Percentiles rank a stretch among this genome's conserved stretches.
These are phyloP conservation scores for Cebidichthys violaceus DNA, from an alignment of 2,113 vertebrate genomes.

Conservation along the genomic window DNA sequence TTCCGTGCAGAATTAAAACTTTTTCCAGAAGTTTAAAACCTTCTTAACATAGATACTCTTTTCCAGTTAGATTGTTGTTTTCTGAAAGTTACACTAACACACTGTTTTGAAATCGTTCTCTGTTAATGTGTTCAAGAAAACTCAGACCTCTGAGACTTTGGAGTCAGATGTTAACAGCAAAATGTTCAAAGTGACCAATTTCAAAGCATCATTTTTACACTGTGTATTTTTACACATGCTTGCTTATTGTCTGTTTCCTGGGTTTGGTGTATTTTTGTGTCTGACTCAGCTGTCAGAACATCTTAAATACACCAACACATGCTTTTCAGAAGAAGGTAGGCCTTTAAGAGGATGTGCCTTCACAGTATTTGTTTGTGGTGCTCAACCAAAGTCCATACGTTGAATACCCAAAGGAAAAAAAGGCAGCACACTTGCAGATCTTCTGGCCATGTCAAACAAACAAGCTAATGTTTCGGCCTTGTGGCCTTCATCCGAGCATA, in stretches of 20 bases:
- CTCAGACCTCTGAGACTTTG: background rate
- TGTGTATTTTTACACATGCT: too few species aligned
- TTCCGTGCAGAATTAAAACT: background rate
- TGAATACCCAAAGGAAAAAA: too few species aligned
- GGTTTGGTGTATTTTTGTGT: background rate
- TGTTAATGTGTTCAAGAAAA: background rate
- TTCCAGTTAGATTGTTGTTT: background rate
- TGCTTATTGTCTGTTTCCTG: background rate
- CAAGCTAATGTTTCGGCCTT: too few species aligned
- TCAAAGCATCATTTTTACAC: too few species aligned
- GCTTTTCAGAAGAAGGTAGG: background rate
- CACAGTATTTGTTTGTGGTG: background rate
- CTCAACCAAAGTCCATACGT: background rate
- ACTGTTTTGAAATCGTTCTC: background rate
- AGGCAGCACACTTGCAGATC: too few species aligned
- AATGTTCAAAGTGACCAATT: background rate
- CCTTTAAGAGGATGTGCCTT: background rate
- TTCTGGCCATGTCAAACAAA: too few species aligned
- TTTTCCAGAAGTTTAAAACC: background rate
- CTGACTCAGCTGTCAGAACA: background rate
- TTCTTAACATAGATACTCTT: background rate
- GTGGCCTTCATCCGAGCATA: too few species aligned
- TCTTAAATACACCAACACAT: background rate
- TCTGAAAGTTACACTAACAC: background rate
- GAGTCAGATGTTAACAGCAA: background rate